Evolutionary conservation across 2,888 invertebrate genomes (phyloP).

Genomic region (Drosophila subsilvestris): DNA sequence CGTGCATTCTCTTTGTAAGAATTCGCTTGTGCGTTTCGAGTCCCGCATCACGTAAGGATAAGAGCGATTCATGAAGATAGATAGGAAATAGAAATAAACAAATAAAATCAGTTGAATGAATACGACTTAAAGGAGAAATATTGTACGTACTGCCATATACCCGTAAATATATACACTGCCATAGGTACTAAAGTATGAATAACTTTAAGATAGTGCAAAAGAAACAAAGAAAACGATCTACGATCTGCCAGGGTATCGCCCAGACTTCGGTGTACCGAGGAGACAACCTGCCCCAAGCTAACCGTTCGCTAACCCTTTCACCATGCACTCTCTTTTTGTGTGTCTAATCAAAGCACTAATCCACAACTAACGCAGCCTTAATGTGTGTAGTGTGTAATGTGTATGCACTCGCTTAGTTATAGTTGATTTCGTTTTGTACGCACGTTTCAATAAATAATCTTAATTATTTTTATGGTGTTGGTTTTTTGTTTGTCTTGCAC

Average conservation of each 20-base stretch:
- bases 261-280: constrained; percentile 13
- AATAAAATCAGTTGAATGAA: neutral
- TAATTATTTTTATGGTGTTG: constrained; percentile 1
- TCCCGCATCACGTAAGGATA: too few species aligned
- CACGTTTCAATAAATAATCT: constrained; percentile 19
- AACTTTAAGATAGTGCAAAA: too few species aligned
- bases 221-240: neutral
- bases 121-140: too few species aligned
- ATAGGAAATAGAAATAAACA: neutral
- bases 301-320: constrained; percentile 3
- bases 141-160: neutral
- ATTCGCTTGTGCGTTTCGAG: too few species aligned
- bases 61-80: too few species aligned
- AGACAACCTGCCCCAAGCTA: constrained; percentile 4
- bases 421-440: neutral
- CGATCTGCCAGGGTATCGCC: constrained; percentile 7
- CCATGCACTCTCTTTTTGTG: neutral
- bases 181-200: neutral
- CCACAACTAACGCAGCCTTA: constrained; percentile 6
- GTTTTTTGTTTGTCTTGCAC: neutral
- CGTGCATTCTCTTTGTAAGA: too few species aligned
- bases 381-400: neutral
- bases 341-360: neutral
- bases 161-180: neutral
- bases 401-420: constrained; percentile 10